Percentiles rank a stretch among this genome's conserved stretches.
phyloP scores from a whole-genome alignment of 2,888 invertebrate genomes.

The Osedax fenrisi region DNA sequence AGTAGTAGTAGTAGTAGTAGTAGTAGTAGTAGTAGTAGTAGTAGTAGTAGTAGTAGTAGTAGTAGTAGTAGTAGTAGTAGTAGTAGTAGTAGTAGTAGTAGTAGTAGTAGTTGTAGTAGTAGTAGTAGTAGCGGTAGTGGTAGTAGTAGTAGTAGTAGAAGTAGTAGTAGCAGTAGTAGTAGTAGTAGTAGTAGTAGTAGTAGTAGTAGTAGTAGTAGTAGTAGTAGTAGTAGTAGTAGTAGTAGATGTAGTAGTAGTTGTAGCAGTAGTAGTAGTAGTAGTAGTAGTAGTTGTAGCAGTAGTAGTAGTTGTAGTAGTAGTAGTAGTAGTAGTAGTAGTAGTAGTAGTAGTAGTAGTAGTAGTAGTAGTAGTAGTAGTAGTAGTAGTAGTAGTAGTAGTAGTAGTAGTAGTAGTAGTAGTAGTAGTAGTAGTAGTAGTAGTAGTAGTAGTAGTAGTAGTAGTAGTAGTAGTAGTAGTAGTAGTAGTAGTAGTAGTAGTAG shows the following conservation, averaged over 20 bases:
- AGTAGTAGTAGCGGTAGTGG: not conserved
- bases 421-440: too few relatives aligned
- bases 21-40: constrained; percentile 8
- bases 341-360: too few relatives aligned
- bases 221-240: not conserved
- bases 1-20: constrained; percentile 34
- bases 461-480: too few relatives aligned
- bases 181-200: not conserved
- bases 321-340: not conserved
- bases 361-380: too few relatives aligned
- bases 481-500: too few relatives aligned
- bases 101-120: not conserved
- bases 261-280: too few relatives aligned
- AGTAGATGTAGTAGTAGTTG: not conserved
- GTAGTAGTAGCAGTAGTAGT: not conserved
- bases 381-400: too few relatives aligned
- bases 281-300: too few relatives aligned
- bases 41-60: constrained; percentile 24
- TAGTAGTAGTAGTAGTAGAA: not conserved
- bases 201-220: not conserved
- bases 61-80: too few relatives aligned
- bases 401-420: too few relatives aligned
- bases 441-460: too few relatives aligned
- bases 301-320: not conserved
- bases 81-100: not conserved